phyloP scores from a whole-genome alignment of 2,888 invertebrate species.

The Atherix ibis region DNA sequence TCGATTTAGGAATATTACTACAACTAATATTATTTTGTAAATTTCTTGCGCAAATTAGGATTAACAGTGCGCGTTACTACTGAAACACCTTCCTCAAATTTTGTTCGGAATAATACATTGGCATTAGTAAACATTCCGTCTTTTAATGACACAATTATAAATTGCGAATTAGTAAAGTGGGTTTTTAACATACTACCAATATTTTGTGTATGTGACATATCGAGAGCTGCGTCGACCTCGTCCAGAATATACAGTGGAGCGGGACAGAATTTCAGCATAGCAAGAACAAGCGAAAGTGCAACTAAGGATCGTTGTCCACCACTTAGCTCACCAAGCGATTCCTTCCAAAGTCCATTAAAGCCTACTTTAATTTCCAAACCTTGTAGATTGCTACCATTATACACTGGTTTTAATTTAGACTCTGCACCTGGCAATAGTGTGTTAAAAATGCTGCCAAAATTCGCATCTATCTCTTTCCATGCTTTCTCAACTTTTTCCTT shows the following conservation, averaged over 20 bases:
- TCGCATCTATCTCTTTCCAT: slow-evolving; percentile 73
- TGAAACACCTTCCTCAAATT: slow-evolving; percentile 91
- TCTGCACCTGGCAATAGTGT: slow-evolving; percentile 80
- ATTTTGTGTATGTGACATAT: slow-evolving; percentile 96
- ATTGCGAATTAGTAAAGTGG: slow-evolving; percentile 85
- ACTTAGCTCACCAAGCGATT: slow-evolving; percentile 85
- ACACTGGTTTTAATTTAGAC: slow-evolving; percentile 60
- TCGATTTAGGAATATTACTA: too few relatives aligned
- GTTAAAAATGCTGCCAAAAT: slow-evolving; percentile 90
- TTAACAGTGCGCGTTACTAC: slow-evolving; percentile 53
- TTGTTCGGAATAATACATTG: slow-evolving; percentile 88
- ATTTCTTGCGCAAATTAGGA: slow-evolving; percentile 8
- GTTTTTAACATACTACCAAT: slow-evolving; percentile 87
- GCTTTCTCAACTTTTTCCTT: slow-evolving; percentile 65
- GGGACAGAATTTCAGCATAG: slow-evolving; percentile 92
- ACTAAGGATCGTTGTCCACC: slow-evolving; percentile 95
- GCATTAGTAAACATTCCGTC: slow-evolving; percentile 99
- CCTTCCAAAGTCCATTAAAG: slow-evolving; percentile 90
- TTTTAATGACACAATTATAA: slow-evolving; percentile 94
- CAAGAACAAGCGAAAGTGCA: slow-evolving; percentile 86
- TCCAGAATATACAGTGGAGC: slow-evolving; percentile 97
- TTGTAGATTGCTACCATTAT: slow-evolving; percentile 36
- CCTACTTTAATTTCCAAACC: slow-evolving; percentile 87
- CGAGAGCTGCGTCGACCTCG: slow-evolving; percentile 96
- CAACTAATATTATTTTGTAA: too few relatives aligned